Conservation (phyloP, 1,140 invertebrate species). For the Paraescarpia echinospica region DNA sequence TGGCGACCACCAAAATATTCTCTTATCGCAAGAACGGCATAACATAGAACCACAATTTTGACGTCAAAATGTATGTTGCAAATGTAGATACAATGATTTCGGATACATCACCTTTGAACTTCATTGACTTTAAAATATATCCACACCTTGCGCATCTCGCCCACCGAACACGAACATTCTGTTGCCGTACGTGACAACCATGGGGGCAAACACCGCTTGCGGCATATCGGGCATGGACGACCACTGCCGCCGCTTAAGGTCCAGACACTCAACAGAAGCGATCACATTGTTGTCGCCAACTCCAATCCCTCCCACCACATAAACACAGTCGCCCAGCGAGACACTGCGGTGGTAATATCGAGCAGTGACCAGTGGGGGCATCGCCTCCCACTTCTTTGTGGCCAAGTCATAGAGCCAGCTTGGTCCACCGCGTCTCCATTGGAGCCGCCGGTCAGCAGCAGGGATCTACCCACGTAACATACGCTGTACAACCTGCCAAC, state of each 20-base stretch:
- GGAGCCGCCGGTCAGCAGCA: conserved; percentile 17
- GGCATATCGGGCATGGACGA: not conserved
- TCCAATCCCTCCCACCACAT: conserved; percentile 9
- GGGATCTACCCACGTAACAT: not conserved
- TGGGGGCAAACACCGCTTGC: not conserved
- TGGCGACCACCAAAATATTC: too few species aligned
- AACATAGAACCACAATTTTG: too few species aligned
- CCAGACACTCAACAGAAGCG: not conserved
- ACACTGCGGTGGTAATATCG: too few species aligned
- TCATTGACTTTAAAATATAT: too few species aligned
- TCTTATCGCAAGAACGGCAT: too few species aligned
- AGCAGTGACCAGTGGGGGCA: not conserved
- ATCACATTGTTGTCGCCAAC: not conserved
- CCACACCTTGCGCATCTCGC: not conserved
- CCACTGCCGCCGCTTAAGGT: not conserved
- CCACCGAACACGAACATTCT: conserved; percentile 15
- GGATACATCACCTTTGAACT: too few species aligned
- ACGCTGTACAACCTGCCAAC: conserved; percentile 14
- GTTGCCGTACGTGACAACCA: conserved; percentile 12
- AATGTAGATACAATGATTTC: too few species aligned
- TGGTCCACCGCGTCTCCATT: not conserved
- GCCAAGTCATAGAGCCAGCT: not conserved
- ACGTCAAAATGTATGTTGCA: too few species aligned
- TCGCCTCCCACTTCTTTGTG: conserved; percentile 11
- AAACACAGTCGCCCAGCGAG: not conserved